Evolutionary conservation across 1,140 invertebrate species (phyloP), one percentile per base, ranked within the genome.

Genomic region (Babylonia areolata): DNA sequence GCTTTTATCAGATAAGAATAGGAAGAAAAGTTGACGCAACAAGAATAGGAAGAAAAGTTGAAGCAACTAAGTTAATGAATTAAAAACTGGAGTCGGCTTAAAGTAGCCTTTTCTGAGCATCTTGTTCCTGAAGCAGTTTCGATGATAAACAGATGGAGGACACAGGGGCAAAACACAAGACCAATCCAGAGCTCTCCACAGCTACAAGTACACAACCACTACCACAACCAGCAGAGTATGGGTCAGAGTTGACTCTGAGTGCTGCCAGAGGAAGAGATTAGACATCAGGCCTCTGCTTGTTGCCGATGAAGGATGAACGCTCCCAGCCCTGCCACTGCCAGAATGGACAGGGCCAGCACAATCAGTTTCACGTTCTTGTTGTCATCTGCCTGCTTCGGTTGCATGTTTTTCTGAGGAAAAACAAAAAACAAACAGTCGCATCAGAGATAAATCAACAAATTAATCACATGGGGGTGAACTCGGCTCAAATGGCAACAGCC

Each of bases 141-240:
- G 9, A 51, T 28, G 28, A 64, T 20, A 20, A 12, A 23, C 46
- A 51, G 46, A 9, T 51, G 46, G 17, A 51, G 20, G 58, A n/a
- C 58, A 64, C 58, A 64, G 17, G 17, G 28, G 23, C 58, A 64
- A 6, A 64, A 64, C 5, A 64, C 28, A 23, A 23, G 58, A 23
- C 28, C 20, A n/a, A 64, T 64, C 58, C 58, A 64, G 58, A 23
- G 20, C 28, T 64, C 5, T 64, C 58, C 28, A 23, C 58, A 11
- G 58, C 58, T 64, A 64, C 12, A 64, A 64, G 58, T 64, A 64
- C 58, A 64, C 58, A 64, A 64, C 58, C 58, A 64, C 58, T 20
- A 23, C 58, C 58, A 20, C 46, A 51, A 51, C 58, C 58, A 64
- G 58, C 15, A 23, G 12, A 64, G 12, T 23, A 64, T 64, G 15